A percentile compares a stretch with the other conserved stretches of the same genome.
phyloP scores from a whole-genome alignment of 2,113 vertebrate genomes.

The Erythrolamprus reginae region DNA sequence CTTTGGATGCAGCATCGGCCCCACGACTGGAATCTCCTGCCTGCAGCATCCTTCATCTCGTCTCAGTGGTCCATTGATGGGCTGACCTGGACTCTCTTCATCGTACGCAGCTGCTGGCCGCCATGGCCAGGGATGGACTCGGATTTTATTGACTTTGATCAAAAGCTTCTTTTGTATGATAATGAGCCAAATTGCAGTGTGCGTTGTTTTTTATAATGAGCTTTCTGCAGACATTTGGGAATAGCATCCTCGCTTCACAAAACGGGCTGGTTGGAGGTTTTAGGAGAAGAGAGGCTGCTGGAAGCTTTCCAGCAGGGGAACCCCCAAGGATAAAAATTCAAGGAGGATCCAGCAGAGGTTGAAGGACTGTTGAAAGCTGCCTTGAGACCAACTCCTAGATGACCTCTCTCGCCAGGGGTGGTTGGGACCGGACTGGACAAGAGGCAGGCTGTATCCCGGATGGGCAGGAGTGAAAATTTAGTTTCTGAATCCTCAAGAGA shows the following conservation, averaged over 20 bases:
- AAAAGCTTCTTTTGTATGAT: constrained; percentile 18
- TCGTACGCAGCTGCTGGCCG: constrained; percentile 56
- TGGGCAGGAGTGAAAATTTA: background rate
- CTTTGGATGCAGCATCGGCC: constrained; percentile 8
- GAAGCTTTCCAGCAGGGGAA: background rate
- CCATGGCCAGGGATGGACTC: constrained; percentile 6
- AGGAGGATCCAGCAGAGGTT: background rate
- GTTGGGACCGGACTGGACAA: background rate
- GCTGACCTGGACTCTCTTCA: constrained; percentile 45
- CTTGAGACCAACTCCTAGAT: background rate
- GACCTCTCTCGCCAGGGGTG: background rate
- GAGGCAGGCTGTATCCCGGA: background rate
- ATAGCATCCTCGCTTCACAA: background rate
- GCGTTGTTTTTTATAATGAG: constrained; percentile 18
- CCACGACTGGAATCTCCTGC: constrained; percentile 20
- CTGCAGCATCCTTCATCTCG: constrained; percentile 17
- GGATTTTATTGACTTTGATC: constrained; percentile 17
- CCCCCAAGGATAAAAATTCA: background rate
- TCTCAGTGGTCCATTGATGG: constrained; percentile 16
- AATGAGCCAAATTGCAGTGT: constrained; percentile 41
- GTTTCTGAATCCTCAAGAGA: background rate
- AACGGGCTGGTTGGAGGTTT: accelerated
- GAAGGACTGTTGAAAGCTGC: background rate
- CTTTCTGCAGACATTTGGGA: constrained; percentile 22
- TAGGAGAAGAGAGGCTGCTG: background rate